Conservation (phyloP, 2,888 invertebrate genomes). For the Nowickia ferox region DNA sequence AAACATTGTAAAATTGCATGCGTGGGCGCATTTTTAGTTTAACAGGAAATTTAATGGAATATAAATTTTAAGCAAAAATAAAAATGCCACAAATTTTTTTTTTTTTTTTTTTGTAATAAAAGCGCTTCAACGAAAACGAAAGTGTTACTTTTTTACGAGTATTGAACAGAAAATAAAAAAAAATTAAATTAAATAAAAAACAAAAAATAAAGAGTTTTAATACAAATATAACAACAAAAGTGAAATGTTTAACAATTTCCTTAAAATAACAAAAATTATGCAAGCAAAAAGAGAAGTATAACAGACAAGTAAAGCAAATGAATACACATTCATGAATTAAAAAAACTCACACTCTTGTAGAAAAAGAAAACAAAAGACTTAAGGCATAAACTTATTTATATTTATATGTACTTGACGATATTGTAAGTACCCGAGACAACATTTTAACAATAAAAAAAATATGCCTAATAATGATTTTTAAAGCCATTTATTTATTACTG, state of each 20-base stretch:
- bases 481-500: slow-evolving; percentile 1
- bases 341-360: background rate
- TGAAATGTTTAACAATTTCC: slow-evolving; percentile 72
- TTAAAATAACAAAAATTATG: slow-evolving; percentile 62
- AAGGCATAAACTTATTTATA: slow-evolving; percentile 47
- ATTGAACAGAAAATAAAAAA: slow-evolving; percentile 17
- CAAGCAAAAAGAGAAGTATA: slow-evolving; percentile 41
- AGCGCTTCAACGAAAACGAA: slow-evolving; percentile 58
- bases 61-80: slow-evolving; percentile 50
- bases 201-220: slow-evolving; percentile 11
- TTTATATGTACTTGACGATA: background rate
- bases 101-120: background rate
- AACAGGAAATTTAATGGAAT: slow-evolving; percentile 69
- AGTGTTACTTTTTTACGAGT: slow-evolving; percentile 48
- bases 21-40: slow-evolving; percentile 72
- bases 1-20: slow-evolving; percentile 65
- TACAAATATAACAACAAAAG: slow-evolving; percentile 54
- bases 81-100: slow-evolving; percentile 1
- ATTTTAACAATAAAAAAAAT: background rate
- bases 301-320: slow-evolving; percentile 1
- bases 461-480: slow-evolving; percentile 1
- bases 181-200: slow-evolving; percentile 10
- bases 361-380: slow-evolving; percentile 66
- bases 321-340: background rate
- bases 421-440: background rate